These are phyloP conservation scores for Andrena dorsata DNA, from an alignment of 2,888 invertebrate species.

Conservation along the genomic window DNA sequence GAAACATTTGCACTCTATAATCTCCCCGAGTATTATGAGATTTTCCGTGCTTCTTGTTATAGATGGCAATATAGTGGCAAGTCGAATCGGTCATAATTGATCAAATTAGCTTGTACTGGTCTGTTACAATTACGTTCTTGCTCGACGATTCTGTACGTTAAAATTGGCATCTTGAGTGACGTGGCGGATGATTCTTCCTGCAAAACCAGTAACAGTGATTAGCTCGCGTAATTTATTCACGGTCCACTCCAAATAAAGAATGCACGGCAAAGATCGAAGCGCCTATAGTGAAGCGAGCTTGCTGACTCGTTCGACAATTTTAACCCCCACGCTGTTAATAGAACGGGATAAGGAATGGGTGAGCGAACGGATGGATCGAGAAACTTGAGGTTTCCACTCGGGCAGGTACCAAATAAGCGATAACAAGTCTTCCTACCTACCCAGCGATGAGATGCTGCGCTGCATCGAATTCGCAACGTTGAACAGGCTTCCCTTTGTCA, in stretches of 20 bases:
- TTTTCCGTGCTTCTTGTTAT: too few species aligned
- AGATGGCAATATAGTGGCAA: too few species aligned
- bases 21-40: too few species aligned
- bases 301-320: background rate
- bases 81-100: too few species aligned
- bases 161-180: too few species aligned
- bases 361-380: conserved; percentile 39
- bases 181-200: too few species aligned
- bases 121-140: too few species aligned
- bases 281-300: too few species aligned
- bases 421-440: conserved; percentile 32
- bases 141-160: too few species aligned
- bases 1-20: too few species aligned
- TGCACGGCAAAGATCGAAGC: background rate
- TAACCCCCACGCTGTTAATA: conserved; percentile 12
- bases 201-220: background rate
- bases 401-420: conserved; percentile 52
- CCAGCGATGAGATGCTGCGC: conserved; percentile 6
- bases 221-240: conserved; percentile 13
- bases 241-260: conserved; percentile 5
- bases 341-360: conserved; percentile 13
- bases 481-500: conserved; percentile 39
- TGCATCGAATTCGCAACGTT: conserved; percentile 1
- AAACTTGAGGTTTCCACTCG: conserved; percentile 38
- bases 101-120: too few species aligned